A percentile compares a stretch with the other conserved stretches of the same genome.
phyloP scores from a whole-genome alignment of 2,888 invertebrate genomes.

The Bembecia ichneumoniformis region DNA sequence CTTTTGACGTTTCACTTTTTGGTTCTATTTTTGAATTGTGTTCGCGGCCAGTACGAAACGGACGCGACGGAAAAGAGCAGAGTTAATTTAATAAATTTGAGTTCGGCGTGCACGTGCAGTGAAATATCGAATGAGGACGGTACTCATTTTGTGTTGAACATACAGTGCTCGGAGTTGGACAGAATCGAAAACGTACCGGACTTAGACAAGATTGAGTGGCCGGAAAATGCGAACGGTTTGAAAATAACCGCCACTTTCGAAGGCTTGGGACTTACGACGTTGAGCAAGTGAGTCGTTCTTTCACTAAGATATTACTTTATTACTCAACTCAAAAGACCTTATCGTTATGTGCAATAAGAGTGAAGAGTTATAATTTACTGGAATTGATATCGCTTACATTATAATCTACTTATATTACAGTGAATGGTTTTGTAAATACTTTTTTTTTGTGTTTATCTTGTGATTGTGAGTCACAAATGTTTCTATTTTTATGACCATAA shows the following conservation, averaged over 20 bases:
- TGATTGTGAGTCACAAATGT: too few species aligned
- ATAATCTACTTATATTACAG: too few species aligned
- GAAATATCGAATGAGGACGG: conserved; percentile 56
- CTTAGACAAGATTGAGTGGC: conserved; percentile 61
- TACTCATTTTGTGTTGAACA: conserved; percentile 53
- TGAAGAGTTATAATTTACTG: too few species aligned
- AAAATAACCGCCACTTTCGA: conserved; percentile 57
- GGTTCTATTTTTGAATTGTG: conserved; percentile 19
- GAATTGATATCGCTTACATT: too few species aligned
- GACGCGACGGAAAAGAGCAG: conserved; percentile 24
- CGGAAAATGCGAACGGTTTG: conserved; percentile 52
- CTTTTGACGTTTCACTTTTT: conserved; percentile 39
- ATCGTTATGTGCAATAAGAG: too few species aligned
- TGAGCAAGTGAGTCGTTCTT: conserved; percentile 51
- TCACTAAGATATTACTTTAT: background rate
- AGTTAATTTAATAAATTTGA: conserved; percentile 38
- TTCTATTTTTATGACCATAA: too few species aligned
- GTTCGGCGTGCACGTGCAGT: conserved; percentile 61
- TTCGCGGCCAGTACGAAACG: conserved; percentile 28
- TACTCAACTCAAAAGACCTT: too few species aligned
- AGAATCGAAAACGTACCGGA: conserved; percentile 47
- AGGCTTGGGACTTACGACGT: conserved; percentile 47
- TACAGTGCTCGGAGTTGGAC: conserved; percentile 56
- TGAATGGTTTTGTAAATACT: too few species aligned
- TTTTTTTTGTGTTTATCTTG: too few species aligned